Evolutionary conservation across 2,113 vertebrate genomes (phyloP), one percentile per base, ranked within the genome.

Genomic region (Tylochromis polylepis): DNA sequence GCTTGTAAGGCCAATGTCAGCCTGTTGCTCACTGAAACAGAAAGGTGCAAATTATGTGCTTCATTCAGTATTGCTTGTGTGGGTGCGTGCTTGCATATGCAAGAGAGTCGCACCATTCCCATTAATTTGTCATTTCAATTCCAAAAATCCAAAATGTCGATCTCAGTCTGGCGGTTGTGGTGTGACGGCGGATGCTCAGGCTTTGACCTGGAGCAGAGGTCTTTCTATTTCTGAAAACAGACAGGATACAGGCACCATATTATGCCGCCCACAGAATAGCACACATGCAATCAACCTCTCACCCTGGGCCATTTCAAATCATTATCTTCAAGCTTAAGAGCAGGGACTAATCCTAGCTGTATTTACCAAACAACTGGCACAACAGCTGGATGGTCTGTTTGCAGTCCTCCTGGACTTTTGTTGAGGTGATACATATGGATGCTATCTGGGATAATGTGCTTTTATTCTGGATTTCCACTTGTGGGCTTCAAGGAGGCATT

Each of bases 311-410:
- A 87, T 92, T 92, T 89, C 3, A 18, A 90, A 91, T 93, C 91
- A 91, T 95, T 92, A 93, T 94, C 87, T 87, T 57, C 57, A 8
- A 53, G 87, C 86, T 92, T 93, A 93, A 93, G 87, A 91, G 89
- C 87, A 84, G 65, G 29, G 81, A 65, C 84, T 94, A 94, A 96
- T 94, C 94, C 91, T 83, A 18, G 59, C 78, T 89, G 83, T 93
- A 91, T 90, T 93, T 91, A 91, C 91, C 84, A 85, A 87, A 90
- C 79, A 89, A 94, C 85, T 91, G 85, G 87, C 60, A 87, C 88
- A 93, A 89, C 93, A 94, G 90, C 94, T 95, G 94, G 94, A 93
- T 93, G 88, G 57, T 85, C 89, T 58, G 56, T 93, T 90, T 57
- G 79, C 86, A 58, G 91, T 85, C 83, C 41, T 70, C 22, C 34